Base-by-base conservation (phyloP, 2,113 vertebrate species). In the Halichoeres trimaculatus region DNA sequence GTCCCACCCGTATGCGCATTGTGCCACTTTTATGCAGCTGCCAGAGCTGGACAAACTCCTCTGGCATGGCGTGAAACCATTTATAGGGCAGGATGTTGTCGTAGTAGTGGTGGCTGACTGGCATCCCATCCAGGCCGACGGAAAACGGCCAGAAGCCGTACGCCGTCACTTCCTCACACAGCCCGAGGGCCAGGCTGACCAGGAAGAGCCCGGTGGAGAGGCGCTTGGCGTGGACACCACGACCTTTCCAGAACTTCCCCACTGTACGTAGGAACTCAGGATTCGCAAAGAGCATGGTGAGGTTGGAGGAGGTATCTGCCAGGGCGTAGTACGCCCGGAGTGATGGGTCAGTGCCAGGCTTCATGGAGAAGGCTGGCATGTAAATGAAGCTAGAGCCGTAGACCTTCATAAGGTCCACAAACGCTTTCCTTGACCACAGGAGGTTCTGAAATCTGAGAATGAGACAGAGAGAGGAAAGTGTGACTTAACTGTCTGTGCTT, bases 101-200 rank as follows among this genome's bases (percentile, higher is more conserved):
- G 10, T 99, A 99, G 91, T 99, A 99, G 45, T 99, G 98, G 58
- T 99, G 98, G 87, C 97, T 97, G 88, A 99, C 94, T 14, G 95
- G 95, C 40, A 80, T 90, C 63, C 95, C 92, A 0, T 87, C 93
- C 85, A 97, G 92, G 83, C 94, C 95, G 43, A 95, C 84, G 0
- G 96, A 94, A 87, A 99, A 99, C 0, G 98, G 98, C 98, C 98
- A 99, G 91, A 99, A 99, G 45, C 98, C 98, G 0, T 98, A 99
- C 72, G 94, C 94, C 0, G 95, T 94, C 14, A 99, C 97, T 34
- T 99, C 97, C 54, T 99, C 96, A 2, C 98, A 99, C 22, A 99
- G 93, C 5, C 96, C 96, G 3, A 99, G 80, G 11, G 98, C 98
- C 0, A 98, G 89, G 14, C 97, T 99, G 83, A 97, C 95, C 54